Percentiles rank a stretch among this genome's conserved stretches.
Evolutionary conservation across 2,113 vertebrate species (phyloP).

Genomic region (Narcine bancroftii): DNA sequence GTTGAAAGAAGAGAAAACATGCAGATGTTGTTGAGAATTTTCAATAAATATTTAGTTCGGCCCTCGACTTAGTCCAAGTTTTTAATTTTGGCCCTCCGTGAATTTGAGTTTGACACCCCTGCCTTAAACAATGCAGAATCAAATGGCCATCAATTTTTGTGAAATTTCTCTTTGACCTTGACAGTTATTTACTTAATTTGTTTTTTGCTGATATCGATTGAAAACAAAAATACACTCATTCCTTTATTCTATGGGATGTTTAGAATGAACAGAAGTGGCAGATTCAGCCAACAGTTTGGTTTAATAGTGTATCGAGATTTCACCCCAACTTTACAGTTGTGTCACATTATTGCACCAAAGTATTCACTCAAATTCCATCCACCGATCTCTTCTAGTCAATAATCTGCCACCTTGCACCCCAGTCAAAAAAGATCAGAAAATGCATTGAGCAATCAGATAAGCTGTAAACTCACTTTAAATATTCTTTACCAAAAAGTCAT

Average conservation of each 20-base stretch:
- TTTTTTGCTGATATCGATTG: background rate
- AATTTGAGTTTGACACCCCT: too few species aligned
- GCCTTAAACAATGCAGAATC: background rate
- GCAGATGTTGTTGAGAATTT: too few species aligned
- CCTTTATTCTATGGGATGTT: background rate
- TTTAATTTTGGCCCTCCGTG: too few species aligned
- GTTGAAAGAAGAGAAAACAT: too few species aligned
- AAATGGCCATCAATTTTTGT: background rate
- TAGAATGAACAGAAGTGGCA: background rate
- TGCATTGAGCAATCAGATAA: background rate
- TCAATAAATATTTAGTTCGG: too few species aligned
- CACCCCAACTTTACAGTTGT: background rate
- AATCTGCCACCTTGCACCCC: background rate
- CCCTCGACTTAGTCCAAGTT: too few species aligned
- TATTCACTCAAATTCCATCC: background rate
- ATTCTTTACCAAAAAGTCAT: background rate
- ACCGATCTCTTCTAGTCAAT: too few species aligned
- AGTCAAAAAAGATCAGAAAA: background rate
- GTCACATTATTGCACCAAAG: background rate
- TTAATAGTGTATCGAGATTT: background rate
- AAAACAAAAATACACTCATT: background rate
- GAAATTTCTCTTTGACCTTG: background rate
- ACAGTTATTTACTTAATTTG: background rate
- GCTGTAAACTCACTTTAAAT: background rate
- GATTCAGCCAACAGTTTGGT: background rate